These are phyloP conservation scores for Nerophis lumbriciformis DNA, from an alignment of 2,113 vertebrate genomes.

Conservation along the genomic window DNA sequence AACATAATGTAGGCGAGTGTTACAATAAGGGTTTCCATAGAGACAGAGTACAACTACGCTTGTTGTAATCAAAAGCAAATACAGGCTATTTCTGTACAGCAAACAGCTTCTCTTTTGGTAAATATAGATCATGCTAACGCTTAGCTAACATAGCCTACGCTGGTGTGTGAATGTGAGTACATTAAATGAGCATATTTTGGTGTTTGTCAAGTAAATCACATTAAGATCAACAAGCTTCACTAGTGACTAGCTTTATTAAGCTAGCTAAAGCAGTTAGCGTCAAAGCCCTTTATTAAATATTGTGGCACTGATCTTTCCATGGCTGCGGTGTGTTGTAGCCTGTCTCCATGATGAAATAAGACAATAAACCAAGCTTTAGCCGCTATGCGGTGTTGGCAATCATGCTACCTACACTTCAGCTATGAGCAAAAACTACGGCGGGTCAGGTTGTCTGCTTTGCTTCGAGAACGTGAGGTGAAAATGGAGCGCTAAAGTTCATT, in stretches of 20 bases:
- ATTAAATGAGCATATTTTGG: no score
- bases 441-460: not conserved
- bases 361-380: constrained; percentile 31
- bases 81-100: not conserved
- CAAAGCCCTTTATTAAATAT: not conserved
- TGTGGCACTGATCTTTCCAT: no score
- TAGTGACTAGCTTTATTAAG: not conserved
- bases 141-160: not conserved
- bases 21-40: not conserved
- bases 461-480: not conserved
- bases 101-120: not conserved
- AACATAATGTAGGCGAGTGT: not conserved
- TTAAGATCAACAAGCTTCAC: not conserved
- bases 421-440: not conserved
- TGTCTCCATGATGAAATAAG: constrained; percentile 18
- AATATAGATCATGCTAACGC: not conserved
- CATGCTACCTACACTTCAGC: constrained; percentile 17
- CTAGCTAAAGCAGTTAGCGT: not conserved
- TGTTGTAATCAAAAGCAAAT: not conserved
- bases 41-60: not conserved
- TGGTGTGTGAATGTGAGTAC: not conserved
- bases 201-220: not conserved
- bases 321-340: no score
- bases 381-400: constrained; percentile 20
- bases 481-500: not conserved